Base-by-base conservation (phyloP, 1,140 invertebrate genomes). In the Trissolcus basalis region DNA sequence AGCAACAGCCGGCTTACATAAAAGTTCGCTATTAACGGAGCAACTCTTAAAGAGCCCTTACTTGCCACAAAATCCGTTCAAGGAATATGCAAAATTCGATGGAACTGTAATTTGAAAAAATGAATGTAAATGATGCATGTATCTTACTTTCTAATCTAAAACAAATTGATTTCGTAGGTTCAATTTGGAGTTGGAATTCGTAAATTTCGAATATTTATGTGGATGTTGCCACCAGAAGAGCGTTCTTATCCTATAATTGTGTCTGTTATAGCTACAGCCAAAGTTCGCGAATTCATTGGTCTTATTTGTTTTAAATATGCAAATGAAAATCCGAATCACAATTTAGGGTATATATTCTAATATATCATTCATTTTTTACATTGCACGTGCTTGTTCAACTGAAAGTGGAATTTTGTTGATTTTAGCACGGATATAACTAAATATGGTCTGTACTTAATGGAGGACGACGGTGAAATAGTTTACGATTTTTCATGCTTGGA, bases 381-480 rank as follows among this genome's bases (percentile, higher is more conserved):
- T 39, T 9, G 36, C 2, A 39, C 9, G n/a, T 39, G n/a, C 9
- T 19, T 39, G n/a, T 3, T 39, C n/a, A 53, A 12, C 33, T 51
- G 16, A 1, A 27, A 48, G 32, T n/a, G 8, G 44, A 41, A 49
- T 48, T 14, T 27, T 45, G 36, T 32, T 12, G 36, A 49, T 78
- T 65, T n/a, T 12, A 92, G 90, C 48, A 85, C 89, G 48, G 85
- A 89, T 59, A 90, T 92, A 2, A 87, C 90, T 41, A 90, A 92
- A 77, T 97, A 96, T 87, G 94, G 94, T 44, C 88, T 98, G 41
- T 96, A 96, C 82, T 96, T 98, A 81, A 96, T 95, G 12, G 97
- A 98, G 89, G 97, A 98, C 82, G 96, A 98, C 87, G 97, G 97
- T n/a, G 97, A 98, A 88, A 95, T 98, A 36, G 96, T 97, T 86